phyloP scores from a whole-genome alignment of 2,888 invertebrate genomes.

The Melanchra persicariae region DNA sequence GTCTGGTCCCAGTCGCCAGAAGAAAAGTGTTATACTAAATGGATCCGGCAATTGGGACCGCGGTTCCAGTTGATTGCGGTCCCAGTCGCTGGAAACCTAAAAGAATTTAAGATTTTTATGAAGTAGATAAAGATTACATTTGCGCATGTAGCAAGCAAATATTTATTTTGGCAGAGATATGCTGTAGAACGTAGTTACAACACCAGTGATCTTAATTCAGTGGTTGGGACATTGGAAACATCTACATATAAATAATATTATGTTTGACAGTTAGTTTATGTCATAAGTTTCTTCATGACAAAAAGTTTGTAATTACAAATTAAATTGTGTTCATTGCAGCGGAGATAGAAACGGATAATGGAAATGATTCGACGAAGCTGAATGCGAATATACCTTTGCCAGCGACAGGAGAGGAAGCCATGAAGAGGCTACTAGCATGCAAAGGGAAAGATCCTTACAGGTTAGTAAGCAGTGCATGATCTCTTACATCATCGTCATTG shows the following conservation, averaged over 20 bases:
- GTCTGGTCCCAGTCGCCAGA: no score
- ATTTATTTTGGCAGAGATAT: conserved; percentile 9
- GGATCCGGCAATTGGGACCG: no score
- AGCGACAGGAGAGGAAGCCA: conserved; percentile 97
- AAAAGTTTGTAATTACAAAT: conserved; percentile 9
- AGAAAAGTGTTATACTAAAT: no score
- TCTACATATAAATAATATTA: background rate
- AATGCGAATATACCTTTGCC: conserved; percentile 94
- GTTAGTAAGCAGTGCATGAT: conserved; percentile 76
- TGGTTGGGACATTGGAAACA: background rate
- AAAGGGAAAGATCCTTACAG: conserved; percentile 99
- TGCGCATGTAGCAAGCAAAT: background rate
- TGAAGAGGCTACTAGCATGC: conserved; percentile 97
- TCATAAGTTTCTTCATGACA: background rate
- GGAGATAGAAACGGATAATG: conserved; percentile 82
- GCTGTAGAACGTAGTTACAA: background rate
- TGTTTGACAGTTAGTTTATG: background rate
- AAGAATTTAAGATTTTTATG: background rate
- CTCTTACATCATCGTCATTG: no score
- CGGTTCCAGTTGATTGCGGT: no score
- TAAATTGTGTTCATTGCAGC: conserved; percentile 32
- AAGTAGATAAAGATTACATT: background rate
- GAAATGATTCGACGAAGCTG: conserved; percentile 80
- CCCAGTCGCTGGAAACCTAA: no score
- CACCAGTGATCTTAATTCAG: background rate